Base-by-base conservation (phyloP, 2,888 invertebrate species). In the Pachycephus smyrnensis region DNA sequence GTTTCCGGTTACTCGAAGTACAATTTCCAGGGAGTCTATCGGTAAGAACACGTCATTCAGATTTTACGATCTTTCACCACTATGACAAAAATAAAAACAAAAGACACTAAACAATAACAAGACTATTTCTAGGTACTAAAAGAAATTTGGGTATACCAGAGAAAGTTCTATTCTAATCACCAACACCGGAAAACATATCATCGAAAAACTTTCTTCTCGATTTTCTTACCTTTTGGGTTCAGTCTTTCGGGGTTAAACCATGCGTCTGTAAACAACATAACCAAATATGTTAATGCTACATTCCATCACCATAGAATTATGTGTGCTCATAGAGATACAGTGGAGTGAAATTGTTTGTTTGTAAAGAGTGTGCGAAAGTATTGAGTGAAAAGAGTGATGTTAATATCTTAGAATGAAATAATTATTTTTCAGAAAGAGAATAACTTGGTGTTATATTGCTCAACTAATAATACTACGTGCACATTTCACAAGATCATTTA, bases 171-270 rank as follows among this genome's bases (percentile, higher is more conserved):
- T 55, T 55, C 55, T 55, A 55, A 55, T 55, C 23, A 55, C 55
- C 55, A 55, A 55, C 55, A 55, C 55, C 55, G 55, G 23, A 55
- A 55, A 55, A 55, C 6, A 15, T 35, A 35, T 55, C 23, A 55
- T 55, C 23, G 55, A 55, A 55, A 71, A 71, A 79, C 69, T 77
- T 77, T 76, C 76, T 69, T 76, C 73, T 32, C 32, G 15, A 32
- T 68, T 68, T 73, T 94, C 96, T 96, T 95, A 97, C 97, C 97
- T 95, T 95, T 95, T 88, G 97, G 97, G 93, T 97, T 96, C 93
- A 97, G 95, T 93, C 96, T 95, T 93, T 96, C 96, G 91, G 97
- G 97, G 93, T 96, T 96, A 94, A 97, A 97, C 97, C 97, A 97
- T 93, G 97, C 96, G 95, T 96, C 97, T 97, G 96, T 90, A 97